phyloP scores from a whole-genome alignment of 2,888 invertebrate genomes.

The Cantharis rufa region DNA sequence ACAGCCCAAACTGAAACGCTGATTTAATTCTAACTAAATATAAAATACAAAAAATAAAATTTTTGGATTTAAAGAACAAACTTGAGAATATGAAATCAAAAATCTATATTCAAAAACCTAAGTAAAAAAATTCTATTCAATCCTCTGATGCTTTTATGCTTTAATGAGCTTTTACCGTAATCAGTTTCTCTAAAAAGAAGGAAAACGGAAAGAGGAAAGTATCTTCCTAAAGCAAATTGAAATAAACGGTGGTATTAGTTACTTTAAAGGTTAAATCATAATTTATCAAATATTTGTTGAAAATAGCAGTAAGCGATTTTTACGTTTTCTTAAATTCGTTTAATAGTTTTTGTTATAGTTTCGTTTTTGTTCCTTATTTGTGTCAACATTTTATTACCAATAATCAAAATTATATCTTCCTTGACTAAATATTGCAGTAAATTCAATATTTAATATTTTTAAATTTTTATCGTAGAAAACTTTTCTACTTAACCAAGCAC shows the following conservation, averaged over 20 bases:
- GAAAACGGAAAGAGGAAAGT: background rate
- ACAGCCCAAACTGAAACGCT: background rate
- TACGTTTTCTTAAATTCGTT: background rate
- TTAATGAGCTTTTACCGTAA: background rate
- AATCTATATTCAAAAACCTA: background rate
- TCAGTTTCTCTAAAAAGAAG: background rate
- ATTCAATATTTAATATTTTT: background rate
- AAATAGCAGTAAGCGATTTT: background rate
- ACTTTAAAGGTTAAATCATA: background rate
- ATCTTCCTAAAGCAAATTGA: background rate
- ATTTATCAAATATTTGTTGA: background rate
- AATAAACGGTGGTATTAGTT: background rate
- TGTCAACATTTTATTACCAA: background rate
- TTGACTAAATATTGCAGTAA: background rate
- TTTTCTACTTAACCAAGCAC: background rate
- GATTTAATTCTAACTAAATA: background rate
- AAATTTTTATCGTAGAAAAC: background rate
- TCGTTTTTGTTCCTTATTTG: background rate
- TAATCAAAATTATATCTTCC: background rate
- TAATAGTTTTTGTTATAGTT: background rate
- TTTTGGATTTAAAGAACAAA: background rate
- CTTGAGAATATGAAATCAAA: background rate
- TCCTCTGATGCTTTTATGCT: background rate
- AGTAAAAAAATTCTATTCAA: background rate
- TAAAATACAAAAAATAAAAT: background rate